These are phyloP conservation scores for Candoia aspera DNA, from an alignment of 2,113 vertebrate species.

Conservation along the genomic window DNA sequence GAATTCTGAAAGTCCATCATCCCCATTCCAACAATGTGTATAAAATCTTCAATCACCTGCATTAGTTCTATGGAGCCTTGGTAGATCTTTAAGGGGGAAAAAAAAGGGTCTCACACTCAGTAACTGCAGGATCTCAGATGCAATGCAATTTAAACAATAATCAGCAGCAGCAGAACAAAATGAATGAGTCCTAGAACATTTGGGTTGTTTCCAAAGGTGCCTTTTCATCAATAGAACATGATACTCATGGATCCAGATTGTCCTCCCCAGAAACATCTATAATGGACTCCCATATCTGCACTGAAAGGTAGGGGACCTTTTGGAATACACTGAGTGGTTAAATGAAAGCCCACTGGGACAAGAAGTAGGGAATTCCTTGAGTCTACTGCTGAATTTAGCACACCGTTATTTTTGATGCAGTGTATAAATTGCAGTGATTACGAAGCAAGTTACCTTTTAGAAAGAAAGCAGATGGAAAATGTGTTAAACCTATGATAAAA, in stretches of 20 bases:
- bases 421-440: neutral
- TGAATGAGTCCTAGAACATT: neutral
- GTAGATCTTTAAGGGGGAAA: slow-evolving; percentile 84
- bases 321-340: neutral
- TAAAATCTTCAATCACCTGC: slow-evolving; percentile 99
- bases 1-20: slow-evolving; percentile 99
- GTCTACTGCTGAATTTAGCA: neutral
- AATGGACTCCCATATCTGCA: neutral
- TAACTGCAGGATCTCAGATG: slow-evolving; percentile 19
- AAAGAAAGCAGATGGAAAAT: neutral
- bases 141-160: slow-evolving; percentile 9
- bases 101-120: slow-evolving; percentile 53
- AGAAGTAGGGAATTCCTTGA: neutral
- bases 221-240: neutral
- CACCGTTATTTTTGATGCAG: neutral
- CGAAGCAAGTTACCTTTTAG: neutral
- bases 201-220: neutral
- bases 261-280: neutral
- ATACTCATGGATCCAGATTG: neutral
- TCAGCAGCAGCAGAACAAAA: slow-evolving; percentile 7
- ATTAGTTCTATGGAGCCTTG: slow-evolving; percentile 97
- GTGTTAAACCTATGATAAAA: neutral
- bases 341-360: neutral
- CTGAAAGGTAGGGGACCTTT: neutral
- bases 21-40: slow-evolving; percentile 98